Evolutionary conservation across 1,140 invertebrate genomes (phyloP), one percentile per base, ranked within the genome.

Genomic region (Uloborus diversus): DNA sequence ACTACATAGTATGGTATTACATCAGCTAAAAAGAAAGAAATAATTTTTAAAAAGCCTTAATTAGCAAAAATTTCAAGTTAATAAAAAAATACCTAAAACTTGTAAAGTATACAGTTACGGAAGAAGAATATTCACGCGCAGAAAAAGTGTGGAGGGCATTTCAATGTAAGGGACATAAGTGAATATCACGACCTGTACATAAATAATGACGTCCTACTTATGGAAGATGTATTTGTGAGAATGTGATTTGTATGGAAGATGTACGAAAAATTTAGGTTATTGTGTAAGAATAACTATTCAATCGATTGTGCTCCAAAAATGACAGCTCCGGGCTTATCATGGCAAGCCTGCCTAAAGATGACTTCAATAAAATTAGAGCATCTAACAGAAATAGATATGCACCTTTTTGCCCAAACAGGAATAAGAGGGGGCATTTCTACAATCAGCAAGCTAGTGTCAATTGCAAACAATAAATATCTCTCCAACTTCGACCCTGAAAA

Each of bases 331-430:
- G 69, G 53, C 20, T 28, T 71, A 4, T 7, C 69, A 11, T 71
- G 69, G 69, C 69, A 71, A 71, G 53, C 11, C 1, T 11, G 42
- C 27, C 25, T 69, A 42, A 65, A 65, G 27, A 65, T 65, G 32
- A 42, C 25, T 2, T 32, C 37, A n/a, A 0, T 20, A 14, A 1
- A 3, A 5, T n/a, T 65, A 5, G 62, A 65, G 20, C 35, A 42
- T 4, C 25, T 65, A 13, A 65, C 62, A n/a, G 35, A 65, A 14
- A 42, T 35, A 1, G 25, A 65, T 25, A 65, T 65, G 62, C 62
- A 65, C 27, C n/a, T 65, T 2, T 65, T 65, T 23, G 25, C 42
- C 9, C 17, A 53, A 53, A 1, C 17, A 20, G 4, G 49, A 7
- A 4, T 53, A n/a, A 4, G 49, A 51, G 49, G 49, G 13, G 49